A percentile compares a stretch with the other conserved stretches of the same genome.
Evolutionary conservation across 2,888 invertebrate species (phyloP).

Genomic region (Caenorhabditis virilis): DNA sequence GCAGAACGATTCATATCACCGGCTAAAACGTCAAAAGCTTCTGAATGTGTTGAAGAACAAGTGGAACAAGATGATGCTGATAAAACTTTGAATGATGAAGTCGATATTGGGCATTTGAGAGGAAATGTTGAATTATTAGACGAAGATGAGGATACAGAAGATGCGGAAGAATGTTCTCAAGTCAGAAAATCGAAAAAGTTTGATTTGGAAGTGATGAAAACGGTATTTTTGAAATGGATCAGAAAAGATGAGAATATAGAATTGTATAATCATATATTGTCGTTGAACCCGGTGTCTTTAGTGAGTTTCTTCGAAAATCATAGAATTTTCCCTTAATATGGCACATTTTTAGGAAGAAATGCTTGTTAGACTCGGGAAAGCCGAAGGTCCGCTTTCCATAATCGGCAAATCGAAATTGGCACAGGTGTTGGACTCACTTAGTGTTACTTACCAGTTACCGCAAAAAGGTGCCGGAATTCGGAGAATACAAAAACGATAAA

Average conservation of each 20-base stretch:
- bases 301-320: conserved; percentile 30
- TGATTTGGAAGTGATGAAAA: conserved; percentile 16
- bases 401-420: conserved; percentile 45
- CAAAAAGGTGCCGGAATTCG: conserved; percentile 9
- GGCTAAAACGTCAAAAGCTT: conserved; percentile 1
- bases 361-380: conserved; percentile 32
- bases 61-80: conserved; percentile 29
- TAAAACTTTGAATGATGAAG: conserved; percentile 43
- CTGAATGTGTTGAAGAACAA: not conserved
- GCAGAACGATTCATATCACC: no score
- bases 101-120: conserved; percentile 15
- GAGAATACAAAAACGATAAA: not conserved
- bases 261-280: conserved; percentile 53
- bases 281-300: conserved; percentile 52
- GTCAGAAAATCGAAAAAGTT: not conserved
- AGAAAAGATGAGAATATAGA: conserved; percentile 47
- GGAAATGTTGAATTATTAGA: conserved; percentile 10
- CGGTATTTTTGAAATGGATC: conserved; percentile 52
- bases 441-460: conserved; percentile 38
- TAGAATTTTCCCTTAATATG: not conserved
- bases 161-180: conserved; percentile 11
- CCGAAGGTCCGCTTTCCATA: conserved; percentile 38
- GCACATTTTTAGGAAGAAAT: conserved; percentile 45
- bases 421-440: conserved; percentile 29
- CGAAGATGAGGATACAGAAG: conserved; percentile 27